These are phyloP conservation scores for Etia nguti DNA, from an alignment of 2,113 vertebrate species.

Conservation along the genomic window DNA sequence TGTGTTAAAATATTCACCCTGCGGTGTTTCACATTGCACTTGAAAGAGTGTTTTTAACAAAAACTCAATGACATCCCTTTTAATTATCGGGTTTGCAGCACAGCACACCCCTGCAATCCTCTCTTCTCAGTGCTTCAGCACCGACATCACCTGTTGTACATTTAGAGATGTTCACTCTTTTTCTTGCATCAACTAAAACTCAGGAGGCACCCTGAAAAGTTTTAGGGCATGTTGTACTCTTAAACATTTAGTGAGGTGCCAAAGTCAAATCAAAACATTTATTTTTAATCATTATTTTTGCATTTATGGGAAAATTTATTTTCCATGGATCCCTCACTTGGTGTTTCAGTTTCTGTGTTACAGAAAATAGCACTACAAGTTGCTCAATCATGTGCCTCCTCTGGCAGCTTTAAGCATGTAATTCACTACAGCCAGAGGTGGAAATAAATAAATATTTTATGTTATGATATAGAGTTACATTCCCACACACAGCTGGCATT, in stretches of 20 bases:
- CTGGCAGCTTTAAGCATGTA: constrained; percentile 11
- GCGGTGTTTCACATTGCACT: not conserved
- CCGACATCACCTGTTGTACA: not conserved
- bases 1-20: not conserved
- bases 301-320: not conserved
- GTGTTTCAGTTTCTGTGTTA: not conserved
- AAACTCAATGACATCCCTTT: not conserved
- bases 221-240: not conserved
- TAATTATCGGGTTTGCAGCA: not conserved
- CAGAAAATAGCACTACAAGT: constrained; percentile 12
- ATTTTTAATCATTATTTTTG: not conserved
- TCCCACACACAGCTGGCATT: not conserved
- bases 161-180: not conserved
- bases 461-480: not conserved
- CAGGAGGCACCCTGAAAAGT: not conserved
- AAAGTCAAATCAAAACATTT: not conserved
- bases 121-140: not conserved
- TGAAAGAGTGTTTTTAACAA: not conserved
- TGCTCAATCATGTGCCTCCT: not conserved
- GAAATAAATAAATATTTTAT: constrained; percentile 30
- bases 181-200: not conserved
- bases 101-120: not conserved
- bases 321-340: not conserved
- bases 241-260: not conserved
- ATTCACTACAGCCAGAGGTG: not conserved